Conservation (phyloP, 2,797 vertebrate species). For the Sebastes cheni region DNA sequence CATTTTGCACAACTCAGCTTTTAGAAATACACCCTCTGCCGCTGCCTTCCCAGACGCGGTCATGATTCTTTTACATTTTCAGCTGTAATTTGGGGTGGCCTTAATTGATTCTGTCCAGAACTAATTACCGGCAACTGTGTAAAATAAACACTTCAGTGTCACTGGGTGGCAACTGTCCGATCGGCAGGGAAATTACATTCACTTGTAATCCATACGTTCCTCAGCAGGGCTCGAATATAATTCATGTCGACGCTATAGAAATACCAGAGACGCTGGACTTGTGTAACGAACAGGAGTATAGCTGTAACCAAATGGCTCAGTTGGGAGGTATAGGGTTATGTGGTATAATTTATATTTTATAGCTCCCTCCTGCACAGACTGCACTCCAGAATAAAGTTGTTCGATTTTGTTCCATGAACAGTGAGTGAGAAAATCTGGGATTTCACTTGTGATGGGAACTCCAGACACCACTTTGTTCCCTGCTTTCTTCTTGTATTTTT, state of each 20-base stretch:
- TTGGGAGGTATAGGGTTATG: conserved; percentile 82
- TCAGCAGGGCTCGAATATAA: conserved; percentile 66
- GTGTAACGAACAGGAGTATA: conserved; percentile 76
- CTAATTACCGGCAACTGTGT: conserved; percentile 73
- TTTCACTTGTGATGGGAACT: conserved; percentile 77
- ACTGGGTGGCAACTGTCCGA: conserved; percentile 70
- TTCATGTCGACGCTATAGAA: conserved; percentile 74
- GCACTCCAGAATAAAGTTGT: conserved; percentile 80
- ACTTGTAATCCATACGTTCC: conserved; percentile 78
- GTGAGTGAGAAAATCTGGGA: conserved; percentile 74
- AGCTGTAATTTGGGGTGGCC: conserved; percentile 59
- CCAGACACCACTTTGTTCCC: conserved; percentile 71
- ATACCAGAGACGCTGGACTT: conserved; percentile 60
- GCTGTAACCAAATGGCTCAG: conserved; percentile 81
- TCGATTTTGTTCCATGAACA: conserved; percentile 75
- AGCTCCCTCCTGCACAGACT: conserved; percentile 75
- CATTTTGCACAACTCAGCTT: conserved; percentile 53
- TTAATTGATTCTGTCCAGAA: conserved; percentile 77
- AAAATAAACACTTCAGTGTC: conserved; percentile 81
- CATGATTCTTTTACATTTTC: conserved; percentile 60
- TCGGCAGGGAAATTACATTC: conserved; percentile 75
- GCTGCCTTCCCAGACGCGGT: conserved; percentile 23
- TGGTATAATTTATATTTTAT: conserved; percentile 85
- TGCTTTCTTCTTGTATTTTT: conserved; percentile 49
- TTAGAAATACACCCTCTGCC: conserved; percentile 30